Conservation (phyloP, 2,888 invertebrate genomes). For the Eristalinus sepulchralis region DNA sequence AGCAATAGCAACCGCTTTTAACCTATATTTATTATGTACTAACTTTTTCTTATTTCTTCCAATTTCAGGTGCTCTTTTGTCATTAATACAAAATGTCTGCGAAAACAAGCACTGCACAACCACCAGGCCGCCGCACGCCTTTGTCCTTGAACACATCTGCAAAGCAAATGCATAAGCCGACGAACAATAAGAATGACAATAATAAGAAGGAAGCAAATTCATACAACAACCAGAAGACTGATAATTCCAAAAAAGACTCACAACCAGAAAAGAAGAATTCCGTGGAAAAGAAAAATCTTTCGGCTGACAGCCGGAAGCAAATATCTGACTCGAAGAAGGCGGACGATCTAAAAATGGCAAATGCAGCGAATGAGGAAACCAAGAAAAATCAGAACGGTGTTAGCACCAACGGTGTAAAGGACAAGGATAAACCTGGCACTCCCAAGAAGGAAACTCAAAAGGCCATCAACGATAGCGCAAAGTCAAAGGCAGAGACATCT, state of each 20-base stretch:
- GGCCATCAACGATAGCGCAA: slow-evolving; percentile 52
- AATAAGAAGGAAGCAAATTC: slow-evolving; percentile 57
- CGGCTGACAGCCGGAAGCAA: slow-evolving; percentile 30
- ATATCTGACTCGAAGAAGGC: slow-evolving; percentile 35
- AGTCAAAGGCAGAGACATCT: slow-evolving; percentile 53
- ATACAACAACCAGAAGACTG: slow-evolving; percentile 71
- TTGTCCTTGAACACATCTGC: slow-evolving; percentile 72
- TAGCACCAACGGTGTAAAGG: slow-evolving; percentile 66
- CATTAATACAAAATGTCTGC: slow-evolving; percentile 74
- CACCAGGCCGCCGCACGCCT: slow-evolving; percentile 74
- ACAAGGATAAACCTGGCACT: slow-evolving; percentile 69
- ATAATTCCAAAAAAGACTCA: slow-evolving; percentile 65
- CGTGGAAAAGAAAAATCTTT: slow-evolving; percentile 50
- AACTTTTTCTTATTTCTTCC: neutral
- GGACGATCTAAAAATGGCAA: slow-evolving; percentile 10
- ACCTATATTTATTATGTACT: neutral
- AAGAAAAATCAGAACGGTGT: slow-evolving; percentile 76
- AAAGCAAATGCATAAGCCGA: slow-evolving; percentile 62
- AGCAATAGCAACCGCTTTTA: neutral
- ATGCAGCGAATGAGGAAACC: slow-evolving; percentile 72
- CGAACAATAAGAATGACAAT: slow-evolving; percentile 56
- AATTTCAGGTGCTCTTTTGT: slow-evolving; percentile 9
- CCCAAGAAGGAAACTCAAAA: neutral
- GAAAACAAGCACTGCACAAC: slow-evolving; percentile 75
- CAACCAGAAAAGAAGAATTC: slow-evolving; percentile 58